Base-by-base conservation (phyloP, 1,140 invertebrate genomes). In the Cephus cinctus region DNA sequence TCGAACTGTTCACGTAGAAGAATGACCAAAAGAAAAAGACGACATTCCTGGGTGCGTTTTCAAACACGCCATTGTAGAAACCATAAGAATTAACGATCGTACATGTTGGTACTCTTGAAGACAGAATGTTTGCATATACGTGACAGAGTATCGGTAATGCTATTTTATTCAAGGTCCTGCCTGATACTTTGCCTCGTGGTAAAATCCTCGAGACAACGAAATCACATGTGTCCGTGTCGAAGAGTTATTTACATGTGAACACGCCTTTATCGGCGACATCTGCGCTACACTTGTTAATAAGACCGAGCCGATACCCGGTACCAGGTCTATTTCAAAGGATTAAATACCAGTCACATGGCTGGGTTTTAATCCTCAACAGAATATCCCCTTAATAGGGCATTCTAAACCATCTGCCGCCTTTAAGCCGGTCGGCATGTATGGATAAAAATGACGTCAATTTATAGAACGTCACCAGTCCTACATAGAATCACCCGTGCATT, bases 251-350 rank as follows among this genome's bases (percentile, higher is more conserved):
- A 63, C 56, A 49, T 59, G 56, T 51, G 56, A 63, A 61, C 56
- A 60, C 57, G 56, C 58, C 43, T 47, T 25, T 27, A 36, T 46
- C 32, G 38, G 52, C 57, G 50, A 57, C 60, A 65, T 62, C 60
- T 65, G 63, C 54, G 57, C 50, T 43, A 46, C 63, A 65, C 60
- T 63, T 65, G 63, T 54, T 54, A 63, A 63, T 63, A 59, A 63
- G 58, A 59, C 50, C 50, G 47, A 38, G 50, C 32, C 44, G 43
- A 43, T 51, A 50, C 48, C 47, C 48, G 31, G 50, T 46, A 47
- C 55, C 50, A 56, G 61, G 54, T 58, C 61, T 59, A 64, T 64
- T 64, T 64, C 56, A 59, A 59, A 61, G 61, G 61, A 64, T 64
- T 64, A 64, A 59, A 59, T 43, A 61, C 59, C 58, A 54, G 54